Percentiles rank a stretch among this genome's conserved stretches.
These are phyloP conservation scores for Diarsia dahlii DNA, from an alignment of 2,888 invertebrate genomes.

Conservation along the genomic window DNA sequence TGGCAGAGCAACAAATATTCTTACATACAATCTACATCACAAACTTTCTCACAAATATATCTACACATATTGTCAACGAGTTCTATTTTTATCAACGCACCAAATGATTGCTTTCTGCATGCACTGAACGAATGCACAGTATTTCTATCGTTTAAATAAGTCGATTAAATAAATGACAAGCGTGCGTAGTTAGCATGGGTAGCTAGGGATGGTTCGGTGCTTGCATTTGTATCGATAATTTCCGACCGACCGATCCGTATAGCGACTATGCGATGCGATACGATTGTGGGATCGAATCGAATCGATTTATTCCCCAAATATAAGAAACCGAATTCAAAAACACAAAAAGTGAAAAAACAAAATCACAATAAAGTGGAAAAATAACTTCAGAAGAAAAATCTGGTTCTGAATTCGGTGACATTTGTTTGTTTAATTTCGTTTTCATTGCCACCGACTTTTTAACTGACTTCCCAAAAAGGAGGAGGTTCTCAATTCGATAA, in stretches of 20 bases:
- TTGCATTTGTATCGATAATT: background rate
- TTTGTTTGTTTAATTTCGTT: too few relatives aligned
- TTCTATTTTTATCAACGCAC: slow-evolving; percentile 16
- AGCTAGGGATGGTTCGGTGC: background rate
- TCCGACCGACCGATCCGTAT: background rate
- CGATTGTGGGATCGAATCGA: background rate
- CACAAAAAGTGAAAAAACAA: too few relatives aligned
- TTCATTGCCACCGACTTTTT: too few relatives aligned
- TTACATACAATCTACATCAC: background rate
- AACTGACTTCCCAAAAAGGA: too few relatives aligned
- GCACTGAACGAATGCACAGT: background rate
- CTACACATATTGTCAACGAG: too few relatives aligned
- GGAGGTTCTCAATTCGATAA: too few relatives aligned
- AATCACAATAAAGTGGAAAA: too few relatives aligned
- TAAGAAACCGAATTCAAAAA: too few relatives aligned
- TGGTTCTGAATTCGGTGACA: too few relatives aligned
- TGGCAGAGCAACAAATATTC: background rate
- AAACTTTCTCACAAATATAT: background rate
- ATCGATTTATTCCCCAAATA: background rate
- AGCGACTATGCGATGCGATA: background rate
- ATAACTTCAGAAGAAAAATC: too few relatives aligned
- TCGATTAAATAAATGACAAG: background rate
- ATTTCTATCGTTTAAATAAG: background rate
- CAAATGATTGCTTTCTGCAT: slow-evolving; percentile 6
- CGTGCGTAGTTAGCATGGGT: too few relatives aligned